Conservation (phyloP, 2,113 vertebrate species). For the Shinisaurus crocodilurus region DNA sequence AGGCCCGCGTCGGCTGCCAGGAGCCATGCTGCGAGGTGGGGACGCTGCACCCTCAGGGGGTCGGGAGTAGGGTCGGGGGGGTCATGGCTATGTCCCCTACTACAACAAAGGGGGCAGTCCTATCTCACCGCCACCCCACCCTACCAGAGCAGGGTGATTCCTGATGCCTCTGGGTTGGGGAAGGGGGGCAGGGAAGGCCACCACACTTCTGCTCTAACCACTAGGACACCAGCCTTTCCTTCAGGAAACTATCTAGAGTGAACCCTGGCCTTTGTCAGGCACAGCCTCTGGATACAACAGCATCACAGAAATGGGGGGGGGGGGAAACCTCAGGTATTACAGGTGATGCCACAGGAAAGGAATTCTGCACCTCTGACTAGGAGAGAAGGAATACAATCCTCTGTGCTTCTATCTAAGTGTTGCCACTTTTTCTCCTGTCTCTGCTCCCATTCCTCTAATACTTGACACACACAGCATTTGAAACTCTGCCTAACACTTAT, state of each 20-base stretch:
- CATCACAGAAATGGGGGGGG: neutral
- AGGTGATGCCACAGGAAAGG: neutral
- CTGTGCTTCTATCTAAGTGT: neutral
- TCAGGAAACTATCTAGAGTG: neutral
- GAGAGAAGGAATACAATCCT: neutral
- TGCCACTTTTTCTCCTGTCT: neutral
- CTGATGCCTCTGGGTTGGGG: neutral
- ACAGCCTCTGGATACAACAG: neutral
- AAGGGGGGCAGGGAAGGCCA: neutral
- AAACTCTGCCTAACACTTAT: neutral
- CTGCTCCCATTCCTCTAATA: neutral
- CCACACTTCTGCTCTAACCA: constrained; percentile 7
- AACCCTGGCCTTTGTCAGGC: neutral
- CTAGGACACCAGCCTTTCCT: neutral
- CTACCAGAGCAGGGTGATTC: neutral
- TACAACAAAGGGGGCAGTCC: constrained; percentile 19
- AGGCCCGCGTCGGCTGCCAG: constrained; percentile 28
- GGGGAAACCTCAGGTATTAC: neutral
- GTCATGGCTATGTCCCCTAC: neutral
- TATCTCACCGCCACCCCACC: neutral
- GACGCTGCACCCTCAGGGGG: constrained; percentile 23
- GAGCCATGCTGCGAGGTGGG: constrained; percentile 33
- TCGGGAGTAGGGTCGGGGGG: neutral
- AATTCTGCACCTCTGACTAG: neutral
- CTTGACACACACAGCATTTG: neutral